Evolutionary conservation across 2,797 vertebrate species (phyloP).

Genomic region (Mareca penelope): DNA sequence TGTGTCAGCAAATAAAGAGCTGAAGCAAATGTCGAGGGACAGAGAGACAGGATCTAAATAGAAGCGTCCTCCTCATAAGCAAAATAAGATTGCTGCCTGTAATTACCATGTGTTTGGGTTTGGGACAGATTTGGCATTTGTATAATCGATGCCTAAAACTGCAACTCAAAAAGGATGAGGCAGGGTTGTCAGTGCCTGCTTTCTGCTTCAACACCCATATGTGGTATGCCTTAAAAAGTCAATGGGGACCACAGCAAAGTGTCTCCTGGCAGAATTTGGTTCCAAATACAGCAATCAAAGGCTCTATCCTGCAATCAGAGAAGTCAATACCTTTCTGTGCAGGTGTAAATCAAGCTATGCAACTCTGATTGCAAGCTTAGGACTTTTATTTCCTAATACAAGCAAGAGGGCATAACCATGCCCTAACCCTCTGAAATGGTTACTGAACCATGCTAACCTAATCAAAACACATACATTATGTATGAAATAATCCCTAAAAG

Average conservation of each 20-base stretch:
- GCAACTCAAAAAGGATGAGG: not conserved
- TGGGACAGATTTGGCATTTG: not conserved
- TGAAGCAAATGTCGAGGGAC: fast-evolving
- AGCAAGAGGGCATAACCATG: conserved; percentile 48
- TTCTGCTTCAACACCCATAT: not conserved
- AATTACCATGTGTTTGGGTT: not conserved
- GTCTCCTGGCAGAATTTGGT: not conserved
- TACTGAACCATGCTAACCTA: conserved; percentile 49
- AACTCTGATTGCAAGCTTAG: conserved; percentile 51
- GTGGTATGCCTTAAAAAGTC: not conserved
- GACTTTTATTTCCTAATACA: conserved; percentile 54
- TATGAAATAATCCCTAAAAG: conserved; percentile 70
- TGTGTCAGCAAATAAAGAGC: not conserved
- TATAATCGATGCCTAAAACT: not conserved
- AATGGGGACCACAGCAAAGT: not conserved
- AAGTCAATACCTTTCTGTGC: not conserved
- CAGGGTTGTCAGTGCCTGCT: not conserved
- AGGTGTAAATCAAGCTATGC: conserved; percentile 34
- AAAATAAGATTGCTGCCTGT: not conserved
- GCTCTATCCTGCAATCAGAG: conserved; percentile 33
- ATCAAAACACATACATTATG: conserved; percentile 72
- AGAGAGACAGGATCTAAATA: not conserved
- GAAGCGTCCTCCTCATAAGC: fast-evolving
- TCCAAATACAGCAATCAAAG: conserved; percentile 34
- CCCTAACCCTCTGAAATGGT: conserved; percentile 52